Evolutionary conservation across 2,888 invertebrate species (phyloP), one percentile per base, ranked within the genome.

Genomic region (Unio delphinus): DNA sequence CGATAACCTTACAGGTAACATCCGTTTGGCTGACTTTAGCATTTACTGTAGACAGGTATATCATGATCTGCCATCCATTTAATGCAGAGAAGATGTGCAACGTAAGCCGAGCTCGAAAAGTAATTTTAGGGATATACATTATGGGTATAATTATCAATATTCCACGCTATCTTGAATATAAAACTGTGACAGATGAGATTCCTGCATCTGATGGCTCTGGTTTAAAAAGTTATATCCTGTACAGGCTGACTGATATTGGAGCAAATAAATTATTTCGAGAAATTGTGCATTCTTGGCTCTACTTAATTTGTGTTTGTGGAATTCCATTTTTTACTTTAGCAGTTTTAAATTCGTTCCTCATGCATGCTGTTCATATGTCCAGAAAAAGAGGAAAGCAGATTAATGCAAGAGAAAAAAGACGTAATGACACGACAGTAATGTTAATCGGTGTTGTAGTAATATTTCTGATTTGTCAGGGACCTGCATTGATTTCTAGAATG

Each of bases 21-120:
- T 88, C 89, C 34, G 83, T 89, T 55, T 89, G 89, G 89, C 80
- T 89, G 69, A 89, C 89, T 0, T 73, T 89, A 23, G 88, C 88
- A 7, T 89, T 89, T 75, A 89, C 89, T 1, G 87, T 88, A n/a
- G 89, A 89, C 71, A 80, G 89, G 7, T 90, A 89, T 75, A 87
- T 90, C 63, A 90, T 90, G 90, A 90, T 90, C 55, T 90, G 90
- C 68, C 89, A 89, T 67, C 90, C 90, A 7, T 90, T 89, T 72
- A 75, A 81, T 54, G 88, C 89, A 0, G 88, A 88, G 68, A 78
- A 81, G 20, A 81, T 86, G 81, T 90, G 90, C 72, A 85, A 81
- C 30, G 76, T 86, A 0, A 77, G 80, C 6, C 69, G 86, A 3
- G 89, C 89, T 0, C 70, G 87, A 30, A 85, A 82, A 71, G 87